Percentiles rank a stretch among this genome's conserved stretches.
These are phyloP conservation scores for Garrulus glandarius DNA, from an alignment of 2,797 vertebrate species.

Conservation along the genomic window DNA sequence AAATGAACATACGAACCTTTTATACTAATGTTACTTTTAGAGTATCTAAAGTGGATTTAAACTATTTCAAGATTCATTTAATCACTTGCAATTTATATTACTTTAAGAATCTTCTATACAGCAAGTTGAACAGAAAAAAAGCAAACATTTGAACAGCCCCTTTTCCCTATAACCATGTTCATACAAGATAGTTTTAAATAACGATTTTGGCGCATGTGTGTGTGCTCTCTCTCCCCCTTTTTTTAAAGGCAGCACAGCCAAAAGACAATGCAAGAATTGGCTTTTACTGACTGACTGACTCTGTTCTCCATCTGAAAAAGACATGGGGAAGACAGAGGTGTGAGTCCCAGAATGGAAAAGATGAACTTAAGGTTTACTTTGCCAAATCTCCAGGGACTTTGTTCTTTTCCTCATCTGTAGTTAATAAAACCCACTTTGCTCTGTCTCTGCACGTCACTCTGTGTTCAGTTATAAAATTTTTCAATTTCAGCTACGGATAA, in stretches of 20 bases:
- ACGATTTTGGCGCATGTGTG: not conserved
- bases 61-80: constrained; percentile 40
- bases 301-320: not conserved
- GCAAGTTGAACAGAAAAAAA: constrained; percentile 28
- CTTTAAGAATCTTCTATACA: constrained; percentile 36
- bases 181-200: not conserved
- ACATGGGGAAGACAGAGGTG: not conserved
- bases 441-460: not conserved
- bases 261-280: not conserved
- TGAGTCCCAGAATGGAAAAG: not conserved
- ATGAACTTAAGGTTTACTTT: not conserved
- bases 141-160: not conserved
- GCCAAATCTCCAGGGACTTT: not conserved
- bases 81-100: constrained; percentile 52
- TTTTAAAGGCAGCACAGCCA: not conserved
- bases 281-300: not conserved
- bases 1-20: constrained; percentile 29
- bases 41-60: constrained; percentile 42
- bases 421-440: not conserved
- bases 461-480: not conserved
- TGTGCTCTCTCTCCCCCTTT: not conserved
- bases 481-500: not conserved
- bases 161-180: not conserved
- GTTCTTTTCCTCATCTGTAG: not conserved
- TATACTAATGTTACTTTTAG: not conserved